phyloP scores from a whole-genome alignment of 2,888 invertebrate genomes.

The Cartodere bifasciata region DNA sequence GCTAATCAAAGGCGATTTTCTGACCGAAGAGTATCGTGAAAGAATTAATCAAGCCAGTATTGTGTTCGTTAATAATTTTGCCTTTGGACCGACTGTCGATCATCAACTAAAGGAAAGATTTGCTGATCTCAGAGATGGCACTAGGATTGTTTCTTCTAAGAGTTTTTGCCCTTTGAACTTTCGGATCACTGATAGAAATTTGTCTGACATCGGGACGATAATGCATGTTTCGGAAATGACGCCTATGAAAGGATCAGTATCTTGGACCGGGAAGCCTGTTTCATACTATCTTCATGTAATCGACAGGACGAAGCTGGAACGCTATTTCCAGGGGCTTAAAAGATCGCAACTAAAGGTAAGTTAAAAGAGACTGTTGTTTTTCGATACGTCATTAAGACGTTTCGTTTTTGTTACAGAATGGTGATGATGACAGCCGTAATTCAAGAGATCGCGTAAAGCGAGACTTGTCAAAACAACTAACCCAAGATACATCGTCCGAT shows the following conservation, averaged over 20 bases:
- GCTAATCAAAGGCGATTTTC: constrained; percentile 88
- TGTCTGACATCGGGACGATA: constrained; percentile 96
- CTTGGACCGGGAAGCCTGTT: constrained; percentile 98
- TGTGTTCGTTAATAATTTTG: constrained; percentile 99
- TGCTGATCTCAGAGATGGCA: constrained; percentile 89
- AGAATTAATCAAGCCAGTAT: constrained; percentile 89
- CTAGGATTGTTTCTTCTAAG: constrained; percentile 95
- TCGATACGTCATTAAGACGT: too few relatives aligned
- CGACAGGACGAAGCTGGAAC: constrained; percentile 92
- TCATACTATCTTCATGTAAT: constrained; percentile 97
- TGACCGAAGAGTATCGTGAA: constrained; percentile 83
- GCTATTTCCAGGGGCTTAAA: constrained; percentile 91
- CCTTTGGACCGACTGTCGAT: constrained; percentile 95
- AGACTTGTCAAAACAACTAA: constrained; percentile 40
- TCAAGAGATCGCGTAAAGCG: constrained; percentile 38
- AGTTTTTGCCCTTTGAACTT: constrained; percentile 98
- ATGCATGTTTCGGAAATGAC: constrained; percentile 97
- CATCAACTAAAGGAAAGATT: constrained; percentile 93
- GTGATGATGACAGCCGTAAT: constrained; percentile 26
- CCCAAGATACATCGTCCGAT: constrained; percentile 33
- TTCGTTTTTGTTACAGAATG: constrained; percentile 22
- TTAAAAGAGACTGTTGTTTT: too few relatives aligned
- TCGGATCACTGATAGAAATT: constrained; percentile 92
- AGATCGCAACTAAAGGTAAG: constrained; percentile 65
- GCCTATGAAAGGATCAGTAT: constrained; percentile 88